Conservation (phyloP, 2,113 vertebrate species). For the Apistogramma diplotaenia region DNA sequence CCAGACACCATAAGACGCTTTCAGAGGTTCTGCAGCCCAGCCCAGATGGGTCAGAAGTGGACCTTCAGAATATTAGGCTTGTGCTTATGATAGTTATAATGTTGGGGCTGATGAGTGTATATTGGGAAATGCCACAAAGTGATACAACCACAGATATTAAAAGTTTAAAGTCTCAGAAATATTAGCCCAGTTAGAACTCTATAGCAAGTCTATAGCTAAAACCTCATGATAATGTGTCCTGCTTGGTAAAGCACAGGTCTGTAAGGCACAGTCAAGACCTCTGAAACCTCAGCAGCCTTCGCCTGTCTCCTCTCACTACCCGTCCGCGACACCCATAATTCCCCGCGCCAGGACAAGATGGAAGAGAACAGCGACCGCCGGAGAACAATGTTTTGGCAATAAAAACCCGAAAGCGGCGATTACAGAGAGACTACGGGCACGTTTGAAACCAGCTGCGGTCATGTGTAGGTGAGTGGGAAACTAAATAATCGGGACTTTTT, state of each 20-base stretch:
- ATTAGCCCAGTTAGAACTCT: background rate
- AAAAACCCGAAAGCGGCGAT: constrained; percentile 65
- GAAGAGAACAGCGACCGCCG: constrained; percentile 79
- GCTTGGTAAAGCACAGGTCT: background rate
- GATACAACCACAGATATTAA: background rate
- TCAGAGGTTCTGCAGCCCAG: background rate
- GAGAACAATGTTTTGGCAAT: constrained; percentile 85
- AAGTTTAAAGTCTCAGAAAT: background rate
- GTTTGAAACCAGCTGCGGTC: constrained; percentile 65
- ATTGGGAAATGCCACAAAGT: background rate
- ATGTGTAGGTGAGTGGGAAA: constrained; percentile 75
- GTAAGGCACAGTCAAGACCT: background rate
- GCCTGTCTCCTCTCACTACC: constrained; percentile 83
- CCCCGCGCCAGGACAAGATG: constrained; percentile 83
- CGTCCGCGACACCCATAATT: constrained; percentile 81
- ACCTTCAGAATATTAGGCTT: background rate
- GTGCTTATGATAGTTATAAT: background rate
- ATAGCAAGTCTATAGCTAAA: background rate
- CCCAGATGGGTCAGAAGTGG: background rate
- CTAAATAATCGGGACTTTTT: background rate
- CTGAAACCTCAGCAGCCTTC: constrained; percentile 22
- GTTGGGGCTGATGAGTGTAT: background rate
- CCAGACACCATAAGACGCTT: background rate
- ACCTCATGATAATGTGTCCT: background rate
- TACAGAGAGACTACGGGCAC: constrained; percentile 52